Percentiles rank a stretch among this genome's conserved stretches.
These are phyloP conservation scores for Monochamus alternatus DNA, from an alignment of 2,888 invertebrate species.

Conservation along the genomic window DNA sequence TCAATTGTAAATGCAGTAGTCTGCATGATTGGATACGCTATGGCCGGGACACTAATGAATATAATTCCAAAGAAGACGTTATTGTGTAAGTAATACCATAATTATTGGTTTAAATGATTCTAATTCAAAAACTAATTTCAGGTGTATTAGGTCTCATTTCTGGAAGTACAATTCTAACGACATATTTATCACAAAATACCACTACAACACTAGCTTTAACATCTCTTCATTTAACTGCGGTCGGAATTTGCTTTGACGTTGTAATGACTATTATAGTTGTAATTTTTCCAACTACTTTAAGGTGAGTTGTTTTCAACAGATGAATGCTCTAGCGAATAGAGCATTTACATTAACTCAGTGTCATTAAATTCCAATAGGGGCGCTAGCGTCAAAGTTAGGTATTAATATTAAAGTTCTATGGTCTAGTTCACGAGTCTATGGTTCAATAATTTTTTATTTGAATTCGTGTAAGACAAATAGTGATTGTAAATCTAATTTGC, in stretches of 20 bases:
- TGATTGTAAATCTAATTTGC: too few species aligned
- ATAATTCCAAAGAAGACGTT: constrained; percentile 73
- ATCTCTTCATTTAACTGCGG: constrained; percentile 73
- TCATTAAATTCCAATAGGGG: too few species aligned
- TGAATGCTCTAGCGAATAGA: too few species aligned
- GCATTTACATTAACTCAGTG: too few species aligned
- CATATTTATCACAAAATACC: constrained; percentile 76
- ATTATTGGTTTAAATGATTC: too few species aligned
- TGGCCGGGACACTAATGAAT: constrained; percentile 75
- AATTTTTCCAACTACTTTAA: constrained; percentile 78
- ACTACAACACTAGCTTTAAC: constrained; percentile 74
- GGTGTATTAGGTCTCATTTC: constrained; percentile 63
- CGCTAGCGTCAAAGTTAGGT: too few species aligned
- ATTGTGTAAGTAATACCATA: constrained; percentile 68
- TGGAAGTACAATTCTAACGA: constrained; percentile 72
- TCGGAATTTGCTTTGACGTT: constrained; percentile 75
- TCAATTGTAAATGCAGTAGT: constrained; percentile 79
- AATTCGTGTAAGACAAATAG: too few species aligned
- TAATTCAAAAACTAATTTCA: constrained; percentile 44
- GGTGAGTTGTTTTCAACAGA: constrained; percentile 68
- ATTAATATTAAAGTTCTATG: too few species aligned
- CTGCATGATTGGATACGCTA: constrained; percentile 77
- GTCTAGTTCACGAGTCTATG: too few species aligned
- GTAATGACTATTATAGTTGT: constrained; percentile 78
- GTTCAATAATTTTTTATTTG: too few species aligned